Conservation (phyloP, 2,113 vertebrate genomes). For the human (Homo sapiens) region GRCh38 chr12:125329001-125329500, state of each 20-base stretch:
- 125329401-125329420: rapidly evolving
- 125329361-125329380: background rate
- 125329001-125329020: background rate
- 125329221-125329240: rapidly evolving
- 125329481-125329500: background rate
- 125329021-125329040: background rate
- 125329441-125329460: background rate
- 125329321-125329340: background rate
- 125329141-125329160: background rate
- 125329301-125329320: rapidly evolving
- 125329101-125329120: background rate
- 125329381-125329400: too few species aligned
- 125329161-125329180: background rate
- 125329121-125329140: background rate
- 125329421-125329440: background rate
- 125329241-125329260: background rate
- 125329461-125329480: background rate
- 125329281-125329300: background rate
- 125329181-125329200: background rate
- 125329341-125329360: too few species aligned
- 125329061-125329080: background rate
- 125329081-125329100: background rate
- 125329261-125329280: background rate
- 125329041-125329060: background rate
- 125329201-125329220: background rate